Evolutionary conservation across 2,888 invertebrate species (phyloP).

Genomic region (Tenthredo livida): DNA sequence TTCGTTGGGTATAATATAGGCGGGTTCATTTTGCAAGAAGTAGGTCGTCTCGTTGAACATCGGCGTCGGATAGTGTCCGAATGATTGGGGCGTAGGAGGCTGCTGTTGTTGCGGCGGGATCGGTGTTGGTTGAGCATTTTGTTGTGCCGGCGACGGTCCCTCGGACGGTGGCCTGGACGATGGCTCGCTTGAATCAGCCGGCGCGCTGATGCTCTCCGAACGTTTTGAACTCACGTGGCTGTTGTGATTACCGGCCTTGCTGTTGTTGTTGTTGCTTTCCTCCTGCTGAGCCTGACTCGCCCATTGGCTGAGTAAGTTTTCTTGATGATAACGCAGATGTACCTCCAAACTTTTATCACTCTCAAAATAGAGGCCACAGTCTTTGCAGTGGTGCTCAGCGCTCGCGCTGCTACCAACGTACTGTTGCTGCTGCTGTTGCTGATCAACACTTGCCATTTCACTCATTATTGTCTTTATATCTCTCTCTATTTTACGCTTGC

Average conservation of each 20-base stretch:
- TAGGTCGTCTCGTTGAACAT: conserved; percentile 70
- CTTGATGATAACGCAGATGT: conserved; percentile 89
- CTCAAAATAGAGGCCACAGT: conserved; percentile 88
- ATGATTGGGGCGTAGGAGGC: conserved; percentile 59
- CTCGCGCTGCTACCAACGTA: conserved; percentile 69
- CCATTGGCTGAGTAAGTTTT: conserved; percentile 88
- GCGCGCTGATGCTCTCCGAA: conserved; percentile 79
- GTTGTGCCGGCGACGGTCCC: conserved; percentile 80
- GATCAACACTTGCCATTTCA: conserved; percentile 75
- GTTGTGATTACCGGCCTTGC: conserved; percentile 75
- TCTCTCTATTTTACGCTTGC: not conserved
- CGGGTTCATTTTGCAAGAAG: conserved; percentile 73
- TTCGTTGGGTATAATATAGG: conserved; percentile 76
- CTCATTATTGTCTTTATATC: conserved; percentile 65
- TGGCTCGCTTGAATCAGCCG: conserved; percentile 87
- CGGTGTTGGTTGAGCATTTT: conserved; percentile 67
- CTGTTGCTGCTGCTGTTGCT: conserved; percentile 80
- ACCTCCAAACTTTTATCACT: conserved; percentile 89
- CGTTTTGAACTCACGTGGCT: conserved; percentile 81
- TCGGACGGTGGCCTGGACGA: conserved; percentile 80
- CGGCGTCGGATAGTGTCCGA: conserved; percentile 67
- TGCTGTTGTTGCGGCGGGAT: conserved; percentile 62
- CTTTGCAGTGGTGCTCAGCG: conserved; percentile 86
- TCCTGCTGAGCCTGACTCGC: conserved; percentile 81
- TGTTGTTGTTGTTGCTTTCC: conserved; percentile 85